Base-by-base conservation (phyloP, 2,888 invertebrate genomes). In the Aphidoletes aphidimyza region DNA sequence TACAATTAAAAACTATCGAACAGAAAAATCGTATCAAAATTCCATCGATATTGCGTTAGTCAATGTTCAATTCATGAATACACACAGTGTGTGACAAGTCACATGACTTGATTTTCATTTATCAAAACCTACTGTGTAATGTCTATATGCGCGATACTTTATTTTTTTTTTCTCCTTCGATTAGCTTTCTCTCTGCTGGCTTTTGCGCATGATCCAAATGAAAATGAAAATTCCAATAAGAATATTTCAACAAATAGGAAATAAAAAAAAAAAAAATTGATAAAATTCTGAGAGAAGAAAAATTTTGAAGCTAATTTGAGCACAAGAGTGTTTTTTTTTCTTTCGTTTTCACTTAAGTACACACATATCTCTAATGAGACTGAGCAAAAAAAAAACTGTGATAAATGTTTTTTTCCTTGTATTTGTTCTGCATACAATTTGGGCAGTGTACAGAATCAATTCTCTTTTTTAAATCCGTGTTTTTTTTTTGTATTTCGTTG, bases 91-190 rank as follows among this genome's bases (percentile, higher is more conserved):
- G 30, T 81, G 81, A 81, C 81, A 81, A 81, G 81, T 81, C 81
- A 81, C 81, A 81, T 81, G 81, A 81, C 81, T 81, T 22, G 22
- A 81, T 81, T 81, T 81, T 81, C 81, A 81, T 37, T 81, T 81
- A 81, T 81, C 81, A 81, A 81, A 81, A 37, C n/a, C 37, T 81
- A 81, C 22, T 14, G 30, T n/a, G n/a, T 30, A 69, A 34, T 30
- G 34, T 69, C 69, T 69, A 30, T 69, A 22, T 69, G 26, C 81
- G 81, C 11, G 81, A n/a, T n/a, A n/a, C n/a, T n/a, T n/a, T n/a
- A n/a, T n/a, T n/a, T n/a, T 37, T 81, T 81, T 69, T 69, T 34
- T 69, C 34, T 37, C 19, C 54, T 54, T 54, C n/a, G 81, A 81
- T n/a, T 81, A n/a, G 0, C 37, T 81, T 37, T 37, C 36, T 37